These are phyloP conservation scores for Leiothrix lutea DNA, from an alignment of 2,113 vertebrate genomes.

Conservation along the genomic window DNA sequence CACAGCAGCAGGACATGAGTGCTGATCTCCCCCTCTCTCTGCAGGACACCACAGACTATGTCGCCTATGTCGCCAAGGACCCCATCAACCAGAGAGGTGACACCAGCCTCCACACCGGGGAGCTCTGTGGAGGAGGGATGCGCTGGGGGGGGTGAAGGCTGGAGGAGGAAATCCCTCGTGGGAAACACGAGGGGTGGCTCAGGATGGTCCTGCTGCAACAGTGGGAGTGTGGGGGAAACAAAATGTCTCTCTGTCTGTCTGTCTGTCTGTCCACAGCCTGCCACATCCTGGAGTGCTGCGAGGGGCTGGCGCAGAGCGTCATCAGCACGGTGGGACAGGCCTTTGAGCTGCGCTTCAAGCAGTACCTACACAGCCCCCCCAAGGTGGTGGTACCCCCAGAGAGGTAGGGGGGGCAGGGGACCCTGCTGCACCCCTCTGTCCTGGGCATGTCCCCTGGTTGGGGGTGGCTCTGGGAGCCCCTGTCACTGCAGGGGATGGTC, in stretches of 20 bases:
- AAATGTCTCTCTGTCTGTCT: too few relatives aligned
- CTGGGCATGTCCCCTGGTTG: rapidly evolving
- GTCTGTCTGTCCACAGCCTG: conserved; percentile 76
- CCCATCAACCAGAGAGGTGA: conserved; percentile 85
- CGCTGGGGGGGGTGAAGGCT: background rate
- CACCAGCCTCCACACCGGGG: rapidly evolving
- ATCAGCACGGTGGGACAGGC: conserved; percentile 97
- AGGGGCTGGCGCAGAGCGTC: conserved; percentile 91
- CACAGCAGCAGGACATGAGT: rapidly evolving
- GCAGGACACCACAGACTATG: conserved; percentile 87
- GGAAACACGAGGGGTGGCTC: rapidly evolving
- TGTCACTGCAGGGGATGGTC: background rate
- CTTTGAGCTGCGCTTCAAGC: conserved; percentile 96
- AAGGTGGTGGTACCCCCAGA: conserved; percentile 77
- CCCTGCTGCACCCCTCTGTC: background rate
- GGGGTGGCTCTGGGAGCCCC: background rate
- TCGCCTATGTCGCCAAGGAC: conserved; percentile 83
- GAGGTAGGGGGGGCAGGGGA: conserved; percentile 45
- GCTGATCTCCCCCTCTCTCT: background rate
- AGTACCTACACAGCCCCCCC: conserved; percentile 94
- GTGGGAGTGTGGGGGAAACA: rapidly evolving
- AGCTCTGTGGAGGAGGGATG: background rate
- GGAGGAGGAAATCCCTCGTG: background rate
- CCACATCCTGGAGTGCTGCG: conserved; percentile 95
- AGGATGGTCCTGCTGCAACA: background rate